Evolutionary conservation across 2,113 vertebrate species (phyloP), one percentile per base, ranked within the genome.

Genomic region (Psephotus haematonotus): DNA sequence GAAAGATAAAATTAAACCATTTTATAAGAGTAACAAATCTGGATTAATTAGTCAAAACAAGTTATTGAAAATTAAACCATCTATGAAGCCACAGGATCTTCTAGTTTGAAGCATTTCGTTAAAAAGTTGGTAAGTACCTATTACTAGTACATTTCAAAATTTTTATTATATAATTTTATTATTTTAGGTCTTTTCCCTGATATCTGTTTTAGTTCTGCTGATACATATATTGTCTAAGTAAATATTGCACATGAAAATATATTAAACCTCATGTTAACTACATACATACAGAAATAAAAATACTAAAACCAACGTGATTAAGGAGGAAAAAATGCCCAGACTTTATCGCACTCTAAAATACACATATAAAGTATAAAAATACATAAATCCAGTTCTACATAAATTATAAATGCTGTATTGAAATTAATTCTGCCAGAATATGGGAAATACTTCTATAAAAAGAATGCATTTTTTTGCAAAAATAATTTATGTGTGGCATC

Each of bases 361-460:
- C 1, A 7, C 2, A 24, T 33, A 19, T 71, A 77, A 83, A 41
- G 3, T 37, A 68, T 37, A 53, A 31, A 88, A 90, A 90, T 52
- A 60, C 23, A 55, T 49, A 64, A 75, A 91, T 33, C 0, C 24
- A 83, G 46, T 62, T 74, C 67, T 94, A 93, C 92, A 95, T 85
- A 92, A 88, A 74, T 53, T 1, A 85, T 35, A 49, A 88, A 53
- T 74, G 49, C 19, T 76, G 27, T 70, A 33, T 76, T 91, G 44
- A 57, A 87, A 82, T 90, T 79, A 82, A 62, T 46, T 86, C 53
- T 87, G 47, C 24, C 87, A 96, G 55, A 94, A 64, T 74, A 83
- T 55, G 90, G 95, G 85, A 93, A 96, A 70, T 60, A 94, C 87
- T 52, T 95, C 87, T 93, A 92, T 77, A 90, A 93, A 95, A 96